Percentiles rank a stretch among this genome's conserved stretches.
phyloP scores from a whole-genome alignment of 2,888 invertebrate genomes.

The Pseudococcus viburni region DNA sequence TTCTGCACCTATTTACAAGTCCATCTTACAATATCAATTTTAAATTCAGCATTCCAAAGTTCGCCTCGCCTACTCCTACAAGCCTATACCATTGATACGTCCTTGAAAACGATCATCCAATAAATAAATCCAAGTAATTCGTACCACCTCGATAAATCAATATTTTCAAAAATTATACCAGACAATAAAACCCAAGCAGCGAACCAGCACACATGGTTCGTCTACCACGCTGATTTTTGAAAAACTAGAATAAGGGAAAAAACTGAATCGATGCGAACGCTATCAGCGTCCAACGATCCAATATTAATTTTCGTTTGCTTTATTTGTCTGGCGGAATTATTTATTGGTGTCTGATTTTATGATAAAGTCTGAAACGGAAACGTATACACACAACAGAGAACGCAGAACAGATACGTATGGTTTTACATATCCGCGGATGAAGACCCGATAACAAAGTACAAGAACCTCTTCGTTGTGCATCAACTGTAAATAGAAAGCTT shows the following conservation, averaged over 20 bases:
- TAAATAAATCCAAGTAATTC: neutral
- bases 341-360: slow-evolving; percentile 62
- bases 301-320: slow-evolving; percentile 59
- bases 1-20: too few relatives aligned
- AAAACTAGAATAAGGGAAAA: neutral
- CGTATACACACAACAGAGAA: slow-evolving; percentile 56
- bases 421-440: slow-evolving; percentile 65
- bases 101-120: too few relatives aligned
- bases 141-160: neutral
- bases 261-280: slow-evolving; percentile 19
- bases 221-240: neutral
- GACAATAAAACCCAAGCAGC: slow-evolving; percentile 1
- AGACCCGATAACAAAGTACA: slow-evolving; percentile 64
- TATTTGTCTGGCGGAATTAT: slow-evolving; percentile 64
- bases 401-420: slow-evolving; percentile 59
- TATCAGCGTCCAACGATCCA: slow-evolving; percentile 52
- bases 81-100: too few relatives aligned
- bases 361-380: slow-evolving; percentile 64
- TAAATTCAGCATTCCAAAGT: too few relatives aligned
- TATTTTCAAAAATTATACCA: neutral
- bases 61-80: too few relatives aligned
- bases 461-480: slow-evolving; percentile 63
- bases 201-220: neutral
- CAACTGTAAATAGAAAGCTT: slow-evolving; percentile 62
- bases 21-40: too few relatives aligned